Evolutionary conservation across 2,888 invertebrate species (phyloP), one percentile per base, ranked within the genome.

Genomic region (Euproctis similis): DNA sequence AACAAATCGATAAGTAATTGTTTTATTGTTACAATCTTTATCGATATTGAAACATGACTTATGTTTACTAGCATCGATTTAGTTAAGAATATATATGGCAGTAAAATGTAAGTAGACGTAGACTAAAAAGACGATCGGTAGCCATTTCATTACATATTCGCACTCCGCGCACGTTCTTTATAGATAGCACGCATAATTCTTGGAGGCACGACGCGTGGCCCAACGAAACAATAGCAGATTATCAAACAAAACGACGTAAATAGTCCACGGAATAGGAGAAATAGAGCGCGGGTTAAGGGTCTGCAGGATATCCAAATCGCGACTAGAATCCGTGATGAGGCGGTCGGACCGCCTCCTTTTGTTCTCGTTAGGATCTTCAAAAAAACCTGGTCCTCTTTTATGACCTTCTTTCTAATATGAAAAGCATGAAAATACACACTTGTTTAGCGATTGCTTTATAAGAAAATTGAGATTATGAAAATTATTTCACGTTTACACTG

Each of bases 181-280:
- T 73, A 76, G 75, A 81, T 76, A 77, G 73, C 74, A 73, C 65
- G 69, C 72, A 80, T 80, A 81, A 80, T 75, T 82, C 77, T 76
- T 73, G 64, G 61, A 71, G 72, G 75, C 71, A 69, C 59, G 70
- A 66, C 57, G 59, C 67, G 66, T 59, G 63, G 62, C 64, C 70
- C 68, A 54, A 62, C 73, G 65, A 78, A 80, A 80, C 82, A 80
- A 84, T 77, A 72, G 75, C 73, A 74, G 76, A 82, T 82, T 84
- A 84, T 82, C 77, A 78, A 78, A 76, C 73, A 69, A 76, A 81
- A 81, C 74, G 76, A 78, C 78, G 75, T 76, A 80, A 78, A 81
- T 77, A 80, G 77, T 75, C 68, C 61, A 67, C 58, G 61, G 54
- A 68, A 72, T 72, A 69, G 67, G 59, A 71, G 75, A 71, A 76